These are phyloP conservation scores for Phaenicophaeus curvirostris DNA, from an alignment of 2,797 vertebrate genomes.

Conservation along the genomic window DNA sequence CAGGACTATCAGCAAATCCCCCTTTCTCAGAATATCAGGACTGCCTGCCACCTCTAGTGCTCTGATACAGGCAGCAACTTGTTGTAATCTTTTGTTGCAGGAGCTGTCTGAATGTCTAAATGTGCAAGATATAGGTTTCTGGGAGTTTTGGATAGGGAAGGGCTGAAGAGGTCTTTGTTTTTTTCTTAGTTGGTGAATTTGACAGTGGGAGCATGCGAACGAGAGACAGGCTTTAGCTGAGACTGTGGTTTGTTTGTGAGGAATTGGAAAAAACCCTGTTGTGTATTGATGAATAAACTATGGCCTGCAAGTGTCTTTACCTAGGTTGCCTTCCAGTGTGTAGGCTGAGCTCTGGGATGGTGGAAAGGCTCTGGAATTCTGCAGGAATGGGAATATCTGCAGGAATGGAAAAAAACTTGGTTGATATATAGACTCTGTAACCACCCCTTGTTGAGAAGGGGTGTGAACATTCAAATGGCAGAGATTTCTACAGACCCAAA, in stretches of 20 bases:
- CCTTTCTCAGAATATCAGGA: not conserved
- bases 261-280: not conserved
- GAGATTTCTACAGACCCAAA: not conserved
- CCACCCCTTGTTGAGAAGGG: not conserved
- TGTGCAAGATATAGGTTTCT: not conserved
- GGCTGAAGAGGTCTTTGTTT: not conserved
- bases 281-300: not conserved
- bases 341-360: not conserved
- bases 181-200: not conserved
- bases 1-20: not conserved
- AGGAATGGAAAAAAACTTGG: not conserved
- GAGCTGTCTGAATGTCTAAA: not conserved
- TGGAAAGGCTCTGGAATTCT: not conserved
- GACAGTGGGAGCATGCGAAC: not conserved
- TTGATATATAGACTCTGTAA: not conserved
- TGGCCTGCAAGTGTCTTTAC: not conserved
- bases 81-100: not conserved
- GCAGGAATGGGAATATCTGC: not conserved
- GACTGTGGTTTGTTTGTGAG: not conserved
- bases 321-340: not conserved
- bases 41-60: not conserved
- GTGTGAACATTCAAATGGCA: not conserved
- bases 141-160: not conserved
- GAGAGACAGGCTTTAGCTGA: not conserved
- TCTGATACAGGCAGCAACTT: not conserved